Evolutionary conservation across 2,113 vertebrate species (phyloP).

Genomic region (Sminthopsis crassicaudata): DNA sequence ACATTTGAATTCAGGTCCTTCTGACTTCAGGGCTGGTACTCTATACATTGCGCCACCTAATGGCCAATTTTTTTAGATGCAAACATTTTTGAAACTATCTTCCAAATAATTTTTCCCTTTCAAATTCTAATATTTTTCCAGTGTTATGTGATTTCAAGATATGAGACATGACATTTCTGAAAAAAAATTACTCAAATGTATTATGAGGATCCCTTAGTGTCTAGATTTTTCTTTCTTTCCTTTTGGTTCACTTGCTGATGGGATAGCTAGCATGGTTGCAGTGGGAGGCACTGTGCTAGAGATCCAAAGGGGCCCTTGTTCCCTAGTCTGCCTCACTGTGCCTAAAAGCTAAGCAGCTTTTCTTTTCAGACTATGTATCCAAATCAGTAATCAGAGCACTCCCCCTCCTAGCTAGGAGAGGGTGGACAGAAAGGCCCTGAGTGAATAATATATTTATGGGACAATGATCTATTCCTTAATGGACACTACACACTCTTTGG

Average conservation of each 20-base stretch:
- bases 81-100: too few relatives aligned
- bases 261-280: slow-evolving; percentile 87
- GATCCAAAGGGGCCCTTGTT: slow-evolving; percentile 18
- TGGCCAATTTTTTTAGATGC: too few relatives aligned
- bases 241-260: slow-evolving; percentile 69
- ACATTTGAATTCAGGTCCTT: too few relatives aligned
- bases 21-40: too few relatives aligned
- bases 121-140: background rate
- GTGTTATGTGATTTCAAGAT: background rate
- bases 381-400: slow-evolving; percentile 70
- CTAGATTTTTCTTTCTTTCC: slow-evolving; percentile 28
- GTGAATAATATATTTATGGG: slow-evolving; percentile 86
- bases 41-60: too few relatives aligned
- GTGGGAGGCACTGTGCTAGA: slow-evolving; percentile 67
- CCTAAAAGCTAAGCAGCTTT: slow-evolving; percentile 71
- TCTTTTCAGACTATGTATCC: slow-evolving; percentile 88
- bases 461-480: slow-evolving; percentile 86
- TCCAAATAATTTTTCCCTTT: background rate
- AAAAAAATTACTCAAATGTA: background rate
- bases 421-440: slow-evolving; percentile 80
- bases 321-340: slow-evolving; percentile 72
- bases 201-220: background rate
- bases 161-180: background rate
- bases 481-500: slow-evolving; percentile 84
- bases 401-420: slow-evolving; percentile 78